These are phyloP conservation scores for Cettia cetti DNA, from an alignment of 2,113 vertebrate species.

Conservation along the genomic window DNA sequence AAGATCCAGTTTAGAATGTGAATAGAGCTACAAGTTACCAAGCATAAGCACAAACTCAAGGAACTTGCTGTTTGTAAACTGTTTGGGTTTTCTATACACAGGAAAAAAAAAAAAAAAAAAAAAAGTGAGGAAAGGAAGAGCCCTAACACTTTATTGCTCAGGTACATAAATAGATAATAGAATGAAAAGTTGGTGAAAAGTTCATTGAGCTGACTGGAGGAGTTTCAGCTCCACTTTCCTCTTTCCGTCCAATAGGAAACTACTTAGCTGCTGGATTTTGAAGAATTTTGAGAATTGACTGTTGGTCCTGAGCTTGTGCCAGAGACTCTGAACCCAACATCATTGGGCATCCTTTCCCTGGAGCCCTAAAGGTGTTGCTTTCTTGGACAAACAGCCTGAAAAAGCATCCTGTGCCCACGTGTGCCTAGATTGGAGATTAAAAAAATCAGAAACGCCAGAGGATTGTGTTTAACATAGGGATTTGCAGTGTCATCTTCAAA, in stretches of 20 bases:
- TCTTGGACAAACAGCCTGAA: neutral
- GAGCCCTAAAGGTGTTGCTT: neutral
- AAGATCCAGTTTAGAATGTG: slow-evolving; percentile 68
- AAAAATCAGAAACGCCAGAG: neutral
- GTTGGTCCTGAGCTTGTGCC: neutral
- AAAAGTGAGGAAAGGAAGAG: neutral
- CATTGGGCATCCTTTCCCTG: neutral
- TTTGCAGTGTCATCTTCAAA: neutral
- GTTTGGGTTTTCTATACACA: neutral
- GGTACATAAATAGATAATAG: neutral
- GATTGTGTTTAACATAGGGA: neutral
- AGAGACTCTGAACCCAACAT: neutral
- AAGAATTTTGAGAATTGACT: neutral
- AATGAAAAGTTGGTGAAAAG: neutral
- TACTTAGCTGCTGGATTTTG: neutral
- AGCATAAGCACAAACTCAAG: slow-evolving; percentile 79
- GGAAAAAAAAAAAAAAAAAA: neutral
- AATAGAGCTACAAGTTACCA: slow-evolving; percentile 75
- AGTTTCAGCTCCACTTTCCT: neutral
- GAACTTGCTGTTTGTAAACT: slow-evolving; percentile 47
- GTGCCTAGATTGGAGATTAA: neutral
- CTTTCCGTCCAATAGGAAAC: neutral
- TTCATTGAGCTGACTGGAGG: neutral
- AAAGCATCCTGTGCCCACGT: neutral
- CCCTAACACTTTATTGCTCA: neutral